phyloP scores from a whole-genome alignment of 2,797 vertebrate species.

The Hippoglossus hippoglossus region DNA sequence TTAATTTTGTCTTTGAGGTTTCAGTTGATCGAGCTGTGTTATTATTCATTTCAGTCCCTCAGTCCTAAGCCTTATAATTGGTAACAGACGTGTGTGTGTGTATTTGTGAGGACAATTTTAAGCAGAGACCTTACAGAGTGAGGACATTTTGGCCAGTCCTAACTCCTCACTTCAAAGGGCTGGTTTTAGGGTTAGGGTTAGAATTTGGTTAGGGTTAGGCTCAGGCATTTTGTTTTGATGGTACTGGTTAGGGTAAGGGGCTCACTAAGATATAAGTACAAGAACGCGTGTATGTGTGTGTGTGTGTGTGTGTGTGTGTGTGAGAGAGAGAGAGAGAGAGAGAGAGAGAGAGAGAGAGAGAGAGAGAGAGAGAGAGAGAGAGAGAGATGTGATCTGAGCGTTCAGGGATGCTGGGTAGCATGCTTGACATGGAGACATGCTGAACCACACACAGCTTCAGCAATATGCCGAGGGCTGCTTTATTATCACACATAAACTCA shows the following conservation, averaged over 20 bases:
- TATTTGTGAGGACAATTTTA: conserved; percentile 16
- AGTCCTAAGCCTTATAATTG: conserved; percentile 80
- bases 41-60: conserved; percentile 80
- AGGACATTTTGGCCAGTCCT: too few relatives aligned
- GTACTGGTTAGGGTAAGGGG: too few relatives aligned
- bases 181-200: too few relatives aligned
- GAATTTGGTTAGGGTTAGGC: too few relatives aligned
- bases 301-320: conserved; percentile 2
- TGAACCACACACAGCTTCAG: conserved; percentile 70
- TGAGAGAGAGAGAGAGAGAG: conserved; percentile 4
- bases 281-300: conserved; percentile 38
- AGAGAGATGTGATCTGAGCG: conserved; percentile 48
- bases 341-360: conserved; percentile 9
- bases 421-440: conserved; percentile 67
- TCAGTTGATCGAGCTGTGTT: conserved; percentile 68
- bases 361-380: conserved; percentile 7
- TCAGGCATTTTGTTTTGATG: too few relatives aligned
- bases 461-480: conserved; percentile 52
- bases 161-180: too few relatives aligned
- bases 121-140: too few relatives aligned
- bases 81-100: conserved; percentile 71
- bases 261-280: too few relatives aligned
- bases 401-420: conserved; percentile 57
- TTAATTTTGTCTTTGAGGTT: conserved; percentile 81
- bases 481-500: conserved; percentile 58